Evolutionary conservation across 2,888 invertebrate species (phyloP).

Genomic region (Campoplex capitator): DNA sequence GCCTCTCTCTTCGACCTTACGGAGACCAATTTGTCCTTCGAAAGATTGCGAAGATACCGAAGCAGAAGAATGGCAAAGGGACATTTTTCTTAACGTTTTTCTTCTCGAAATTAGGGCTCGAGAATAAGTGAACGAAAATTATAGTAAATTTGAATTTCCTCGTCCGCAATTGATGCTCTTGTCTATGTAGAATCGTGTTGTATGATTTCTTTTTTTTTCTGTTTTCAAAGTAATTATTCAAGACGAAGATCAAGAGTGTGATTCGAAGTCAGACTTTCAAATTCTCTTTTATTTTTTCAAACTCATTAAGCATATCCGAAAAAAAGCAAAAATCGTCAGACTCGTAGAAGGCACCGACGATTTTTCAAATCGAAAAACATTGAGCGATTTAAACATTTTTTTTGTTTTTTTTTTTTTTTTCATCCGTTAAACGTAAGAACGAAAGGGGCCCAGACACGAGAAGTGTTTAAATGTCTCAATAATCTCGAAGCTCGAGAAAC

Average conservation of each 20-base stretch:
- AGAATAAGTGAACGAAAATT: slow-evolving; percentile 13
- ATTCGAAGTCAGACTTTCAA: too few relatives aligned
- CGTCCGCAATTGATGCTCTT: neutral
- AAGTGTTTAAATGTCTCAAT: slow-evolving; percentile 62
- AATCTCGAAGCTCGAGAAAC: slow-evolving; percentile 54
- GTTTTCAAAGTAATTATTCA: too few relatives aligned
- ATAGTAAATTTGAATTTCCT: neutral
- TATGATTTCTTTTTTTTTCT: neutral
- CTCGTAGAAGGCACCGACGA: neutral
- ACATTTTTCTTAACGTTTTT: slow-evolving; percentile 7
- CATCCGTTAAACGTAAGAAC: neutral
- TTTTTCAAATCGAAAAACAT: slow-evolving; percentile 14
- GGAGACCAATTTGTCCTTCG: slow-evolving; percentile 39
- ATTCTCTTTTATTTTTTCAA: neutral
- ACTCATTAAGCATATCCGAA: neutral
- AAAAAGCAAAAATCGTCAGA: neutral
- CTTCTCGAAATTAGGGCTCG: neutral
- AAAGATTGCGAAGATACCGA: neutral
- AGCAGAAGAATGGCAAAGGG: slow-evolving; percentile 4
- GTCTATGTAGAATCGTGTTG: neutral
- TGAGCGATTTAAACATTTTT: neutral
- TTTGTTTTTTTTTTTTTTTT: neutral
- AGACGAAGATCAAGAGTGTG: too few relatives aligned
- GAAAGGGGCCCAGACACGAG: slow-evolving; percentile 22
- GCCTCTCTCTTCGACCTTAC: slow-evolving; percentile 24